These are phyloP conservation scores for Dipodomys ordii DNA, from an alignment of 2,113 vertebrate genomes.

Conservation along the genomic window DNA sequence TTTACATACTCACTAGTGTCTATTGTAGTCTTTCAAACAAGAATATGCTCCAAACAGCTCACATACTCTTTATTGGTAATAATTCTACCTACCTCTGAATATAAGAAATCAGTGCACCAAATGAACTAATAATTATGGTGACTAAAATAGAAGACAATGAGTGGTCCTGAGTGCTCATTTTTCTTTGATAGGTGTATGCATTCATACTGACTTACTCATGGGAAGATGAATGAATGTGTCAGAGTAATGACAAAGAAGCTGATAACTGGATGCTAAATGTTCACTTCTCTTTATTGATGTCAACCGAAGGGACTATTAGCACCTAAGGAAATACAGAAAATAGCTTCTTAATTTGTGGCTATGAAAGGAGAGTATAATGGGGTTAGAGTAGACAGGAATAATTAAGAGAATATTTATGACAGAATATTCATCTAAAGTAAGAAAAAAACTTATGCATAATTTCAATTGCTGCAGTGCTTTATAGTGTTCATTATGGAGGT, in stretches of 20 bases:
- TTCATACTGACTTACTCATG: conserved; percentile 24
- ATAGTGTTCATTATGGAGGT: too few relatives aligned
- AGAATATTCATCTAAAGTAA: conserved; percentile 24
- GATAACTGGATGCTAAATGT: conserved; percentile 63
- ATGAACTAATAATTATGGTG: conserved; percentile 35
- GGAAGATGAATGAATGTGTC: conserved; percentile 62
- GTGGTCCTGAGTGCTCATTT: neutral
- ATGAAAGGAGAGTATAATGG: neutral
- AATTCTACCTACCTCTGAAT: conserved; percentile 10
- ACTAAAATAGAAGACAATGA: conserved; percentile 28
- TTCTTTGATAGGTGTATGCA: conserved; percentile 30
- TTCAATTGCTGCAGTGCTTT: too few relatives aligned
- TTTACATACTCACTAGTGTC: conserved; percentile 24
- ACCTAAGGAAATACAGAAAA: conserved; percentile 32
- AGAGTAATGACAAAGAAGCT: conserved; percentile 32
- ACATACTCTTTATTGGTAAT: conserved; percentile 5
- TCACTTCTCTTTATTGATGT: conserved; percentile 58
- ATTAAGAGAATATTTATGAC: conserved; percentile 37
- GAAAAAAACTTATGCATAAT: neutral
- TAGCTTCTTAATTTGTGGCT: conserved; percentile 17
- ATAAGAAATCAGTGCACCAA: neutral
- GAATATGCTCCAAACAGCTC: conserved; percentile 18
- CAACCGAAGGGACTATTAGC: conserved; percentile 31
- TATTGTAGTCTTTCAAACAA: conserved; percentile 47
- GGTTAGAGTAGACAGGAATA: neutral